Conservation (phyloP, 2,888 invertebrate genomes). For the Tipula vernalis region DNA sequence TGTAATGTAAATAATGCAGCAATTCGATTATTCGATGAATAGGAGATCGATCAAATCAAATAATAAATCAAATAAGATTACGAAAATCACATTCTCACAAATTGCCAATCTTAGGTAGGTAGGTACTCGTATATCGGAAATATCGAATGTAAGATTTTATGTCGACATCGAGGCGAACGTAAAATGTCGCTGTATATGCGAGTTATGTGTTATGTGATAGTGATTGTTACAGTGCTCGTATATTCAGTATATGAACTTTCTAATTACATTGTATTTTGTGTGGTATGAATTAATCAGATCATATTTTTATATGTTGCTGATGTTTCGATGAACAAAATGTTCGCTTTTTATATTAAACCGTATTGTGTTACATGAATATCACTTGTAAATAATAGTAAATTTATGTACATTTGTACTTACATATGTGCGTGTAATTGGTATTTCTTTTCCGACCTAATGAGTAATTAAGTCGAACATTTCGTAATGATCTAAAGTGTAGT, state of each 20-base stretch:
- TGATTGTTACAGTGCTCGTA: neutral
- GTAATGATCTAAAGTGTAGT: too few species aligned
- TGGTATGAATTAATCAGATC: neutral
- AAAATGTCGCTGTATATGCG: neutral
- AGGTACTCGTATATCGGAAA: neutral
- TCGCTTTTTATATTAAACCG: neutral
- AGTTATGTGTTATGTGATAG: neutral
- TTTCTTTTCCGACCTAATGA: too few species aligned
- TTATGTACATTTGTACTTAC: too few species aligned
- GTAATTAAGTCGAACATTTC: too few species aligned
- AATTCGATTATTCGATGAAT: neutral
- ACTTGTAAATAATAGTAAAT: too few species aligned
- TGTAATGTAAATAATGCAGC: too few species aligned
- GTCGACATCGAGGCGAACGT: too few species aligned
- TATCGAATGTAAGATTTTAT: neutral
- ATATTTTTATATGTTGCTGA: neutral
- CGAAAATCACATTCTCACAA: neutral
- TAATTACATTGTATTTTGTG: neutral
- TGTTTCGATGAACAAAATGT: neutral
- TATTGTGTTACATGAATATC: too few species aligned
- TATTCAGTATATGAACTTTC: neutral
- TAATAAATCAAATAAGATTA: neutral
- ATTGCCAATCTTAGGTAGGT: neutral
- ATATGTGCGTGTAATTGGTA: too few species aligned
- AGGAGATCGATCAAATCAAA: neutral